Conservation (phyloP, 2,113 vertebrate species). For the Orthonyx spaldingii region DNA sequence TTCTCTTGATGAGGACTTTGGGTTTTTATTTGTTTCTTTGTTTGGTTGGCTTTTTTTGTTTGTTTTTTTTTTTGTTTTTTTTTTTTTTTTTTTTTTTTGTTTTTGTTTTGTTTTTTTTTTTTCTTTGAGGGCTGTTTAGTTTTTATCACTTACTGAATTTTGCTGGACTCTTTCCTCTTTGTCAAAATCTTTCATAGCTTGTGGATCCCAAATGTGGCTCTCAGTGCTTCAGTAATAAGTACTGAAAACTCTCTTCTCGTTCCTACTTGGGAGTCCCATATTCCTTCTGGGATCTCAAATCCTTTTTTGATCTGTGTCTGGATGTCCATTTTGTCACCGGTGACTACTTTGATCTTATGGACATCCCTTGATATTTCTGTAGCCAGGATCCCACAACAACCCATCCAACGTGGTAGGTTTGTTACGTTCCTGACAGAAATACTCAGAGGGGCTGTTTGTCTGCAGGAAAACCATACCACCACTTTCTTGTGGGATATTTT, state of each 20-base stretch:
- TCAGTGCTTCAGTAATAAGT: background rate
- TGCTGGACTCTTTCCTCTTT: background rate
- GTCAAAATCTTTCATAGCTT: background rate
- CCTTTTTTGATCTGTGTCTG: background rate
- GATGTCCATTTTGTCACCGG: background rate
- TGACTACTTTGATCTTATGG: background rate
- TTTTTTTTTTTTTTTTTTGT: background rate
- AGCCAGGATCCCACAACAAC: background rate
- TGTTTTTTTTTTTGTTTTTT: background rate
- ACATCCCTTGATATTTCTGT: no score
- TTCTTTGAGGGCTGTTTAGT: background rate
- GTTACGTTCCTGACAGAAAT: background rate
- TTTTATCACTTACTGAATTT: background rate
- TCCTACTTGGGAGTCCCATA: background rate
- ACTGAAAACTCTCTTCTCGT: background rate
- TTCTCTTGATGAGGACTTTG: background rate
- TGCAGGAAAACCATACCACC: background rate
- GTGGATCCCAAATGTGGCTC: background rate
- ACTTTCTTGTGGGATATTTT: background rate
- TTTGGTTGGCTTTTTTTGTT: background rate
- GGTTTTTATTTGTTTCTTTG: background rate
- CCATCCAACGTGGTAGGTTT: fast-evolving
- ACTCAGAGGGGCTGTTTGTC: background rate
- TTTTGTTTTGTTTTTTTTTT: background rate
- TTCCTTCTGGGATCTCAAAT: background rate